Conservation (phyloP, 2,797 vertebrate genomes). For the Poecilia picta region DNA sequence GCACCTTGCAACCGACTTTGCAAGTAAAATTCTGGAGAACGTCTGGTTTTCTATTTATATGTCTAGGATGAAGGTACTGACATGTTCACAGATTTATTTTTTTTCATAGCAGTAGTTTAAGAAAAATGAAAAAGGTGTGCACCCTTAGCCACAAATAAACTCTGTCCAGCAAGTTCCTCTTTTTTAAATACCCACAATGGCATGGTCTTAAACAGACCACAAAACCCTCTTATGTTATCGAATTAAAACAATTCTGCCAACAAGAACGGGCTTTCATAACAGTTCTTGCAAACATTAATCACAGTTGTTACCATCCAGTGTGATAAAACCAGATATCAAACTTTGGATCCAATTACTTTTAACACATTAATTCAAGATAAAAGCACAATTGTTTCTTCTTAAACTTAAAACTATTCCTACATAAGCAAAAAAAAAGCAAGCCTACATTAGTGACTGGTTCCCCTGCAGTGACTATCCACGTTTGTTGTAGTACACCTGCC, state of each 20-base stretch:
- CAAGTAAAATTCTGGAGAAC: not conserved
- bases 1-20: not conserved
- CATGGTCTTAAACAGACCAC: not conserved
- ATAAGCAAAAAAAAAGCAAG: not conserved
- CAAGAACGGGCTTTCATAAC: not conserved
- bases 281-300: not conserved
- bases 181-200: not conserved
- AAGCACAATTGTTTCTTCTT: not conserved
- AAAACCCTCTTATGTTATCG: not conserved
- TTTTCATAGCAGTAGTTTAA: too few species aligned
- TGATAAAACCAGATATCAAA: not conserved
- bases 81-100: not conserved
- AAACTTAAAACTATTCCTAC: not conserved
- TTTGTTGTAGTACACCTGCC: not conserved
- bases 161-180: not conserved
- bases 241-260: not conserved
- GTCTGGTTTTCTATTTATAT: constrained; percentile 3
- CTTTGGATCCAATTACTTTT: not conserved
- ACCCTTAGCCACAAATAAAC: not conserved
- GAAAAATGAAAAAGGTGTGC: not conserved
- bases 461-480: not conserved
- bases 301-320: not conserved
- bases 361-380: not conserved
- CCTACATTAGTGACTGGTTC: not conserved
- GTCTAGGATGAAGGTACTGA: not conserved